phyloP scores from a whole-genome alignment of 2,888 invertebrate species.

The Aleiodes leptofemur region DNA sequence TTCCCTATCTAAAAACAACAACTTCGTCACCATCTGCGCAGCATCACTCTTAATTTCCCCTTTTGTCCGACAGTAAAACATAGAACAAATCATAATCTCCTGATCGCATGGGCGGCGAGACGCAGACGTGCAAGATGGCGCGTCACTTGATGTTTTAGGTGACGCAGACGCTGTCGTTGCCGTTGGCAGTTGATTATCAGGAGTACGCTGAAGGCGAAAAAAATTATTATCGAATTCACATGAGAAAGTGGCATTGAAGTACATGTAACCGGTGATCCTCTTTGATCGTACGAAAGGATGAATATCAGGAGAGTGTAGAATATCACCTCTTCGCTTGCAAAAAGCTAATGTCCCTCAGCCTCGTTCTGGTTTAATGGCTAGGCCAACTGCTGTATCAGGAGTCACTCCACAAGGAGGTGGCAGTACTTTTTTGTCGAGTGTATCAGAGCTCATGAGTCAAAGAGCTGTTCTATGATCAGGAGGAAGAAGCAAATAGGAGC shows the following conservation, averaged over 20 bases:
- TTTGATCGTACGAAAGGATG: background rate
- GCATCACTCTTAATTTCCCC: conserved; percentile 7
- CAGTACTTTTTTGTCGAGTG: background rate
- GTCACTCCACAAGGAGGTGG: background rate
- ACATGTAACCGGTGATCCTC: conserved; percentile 13
- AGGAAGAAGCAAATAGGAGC: background rate
- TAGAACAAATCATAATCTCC: conserved; percentile 54
- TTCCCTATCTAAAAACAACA: conserved; percentile 1
- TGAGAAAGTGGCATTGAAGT: conserved; percentile 27
- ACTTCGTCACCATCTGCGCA: conserved; percentile 51
- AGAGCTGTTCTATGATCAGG: background rate
- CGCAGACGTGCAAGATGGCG: conserved; percentile 75
- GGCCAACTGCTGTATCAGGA: conserved; percentile 25
- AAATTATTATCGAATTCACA: background rate
- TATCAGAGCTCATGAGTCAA: conserved; percentile 11
- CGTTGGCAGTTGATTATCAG: conserved; percentile 40
- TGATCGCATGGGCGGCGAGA: conserved; percentile 69
- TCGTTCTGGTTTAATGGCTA: conserved; percentile 34
- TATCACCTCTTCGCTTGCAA: conserved; percentile 31
- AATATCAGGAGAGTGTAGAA: conserved; percentile 38
- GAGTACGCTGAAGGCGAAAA: conserved; percentile 2
- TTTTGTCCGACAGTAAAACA: conserved; percentile 13
- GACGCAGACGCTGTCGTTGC: conserved; percentile 64
- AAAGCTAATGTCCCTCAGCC: conserved; percentile 23
- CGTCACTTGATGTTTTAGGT: conserved; percentile 51